phyloP scores from a whole-genome alignment of 2,888 invertebrate genomes.

The Leptinotarsa peninsularis region DNA sequence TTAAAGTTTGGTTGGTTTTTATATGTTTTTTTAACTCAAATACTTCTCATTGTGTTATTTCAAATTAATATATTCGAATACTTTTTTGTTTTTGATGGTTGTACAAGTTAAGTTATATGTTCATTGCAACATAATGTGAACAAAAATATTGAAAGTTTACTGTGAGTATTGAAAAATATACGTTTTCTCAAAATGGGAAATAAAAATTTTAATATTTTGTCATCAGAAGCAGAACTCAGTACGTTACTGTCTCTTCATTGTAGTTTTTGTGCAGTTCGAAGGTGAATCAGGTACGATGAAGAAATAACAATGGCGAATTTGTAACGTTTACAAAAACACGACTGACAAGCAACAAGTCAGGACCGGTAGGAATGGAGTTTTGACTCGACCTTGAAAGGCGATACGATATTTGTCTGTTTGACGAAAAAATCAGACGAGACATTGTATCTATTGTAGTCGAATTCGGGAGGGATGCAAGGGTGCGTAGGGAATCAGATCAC shows the following conservation, averaged over 20 bases:
- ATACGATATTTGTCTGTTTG: slow-evolving; percentile 10
- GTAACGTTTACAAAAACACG: slow-evolving; percentile 59
- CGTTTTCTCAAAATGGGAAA: too few species aligned
- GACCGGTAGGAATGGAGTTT: slow-evolving; percentile 8
- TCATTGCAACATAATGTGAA: too few species aligned
- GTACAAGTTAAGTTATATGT: too few species aligned
- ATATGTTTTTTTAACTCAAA: too few species aligned
- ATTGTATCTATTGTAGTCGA: not conserved
- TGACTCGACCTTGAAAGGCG: slow-evolving; percentile 3
- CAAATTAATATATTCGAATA: too few species aligned
- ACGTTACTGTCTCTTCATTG: not conserved
- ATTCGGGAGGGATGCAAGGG: not conserved
- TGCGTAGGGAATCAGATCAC: not conserved
- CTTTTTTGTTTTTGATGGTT: too few species aligned
- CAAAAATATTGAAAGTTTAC: too few species aligned
- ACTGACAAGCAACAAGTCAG: slow-evolving; percentile 21
- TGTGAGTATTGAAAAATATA: too few species aligned
- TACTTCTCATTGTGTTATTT: too few species aligned
- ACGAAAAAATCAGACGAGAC: slow-evolving; percentile 2
- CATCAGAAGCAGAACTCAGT: not conserved
- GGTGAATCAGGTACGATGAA: slow-evolving; percentile 32
- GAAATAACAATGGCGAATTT: slow-evolving; percentile 53
- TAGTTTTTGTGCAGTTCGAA: slow-evolving; percentile 22
- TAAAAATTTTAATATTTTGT: too few species aligned
- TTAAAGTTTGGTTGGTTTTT: too few species aligned